Percentiles rank a stretch among this genome's conserved stretches.
Evolutionary conservation across 2,113 vertebrate species (phyloP).

Genomic region (Syrrhaptes paradoxus): DNA sequence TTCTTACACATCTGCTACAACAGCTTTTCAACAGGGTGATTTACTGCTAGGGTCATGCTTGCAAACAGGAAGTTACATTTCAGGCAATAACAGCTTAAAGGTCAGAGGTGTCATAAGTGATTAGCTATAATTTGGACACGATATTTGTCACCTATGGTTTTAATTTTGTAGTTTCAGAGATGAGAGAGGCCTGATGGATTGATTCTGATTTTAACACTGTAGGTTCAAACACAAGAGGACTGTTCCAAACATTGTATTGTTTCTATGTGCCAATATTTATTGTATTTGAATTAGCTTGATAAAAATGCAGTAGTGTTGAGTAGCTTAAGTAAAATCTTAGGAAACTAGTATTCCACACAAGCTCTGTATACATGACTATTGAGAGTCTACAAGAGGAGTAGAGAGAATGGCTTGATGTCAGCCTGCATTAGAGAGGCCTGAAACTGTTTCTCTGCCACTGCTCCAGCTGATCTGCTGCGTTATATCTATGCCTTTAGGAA

Average conservation of each 20-base stretch:
- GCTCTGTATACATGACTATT: not conserved
- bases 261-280: not conserved
- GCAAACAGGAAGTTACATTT: not conserved
- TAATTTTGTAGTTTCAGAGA: not conserved
- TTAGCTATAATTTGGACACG: not conserved
- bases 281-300: not conserved
- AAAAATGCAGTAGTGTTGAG: not conserved
- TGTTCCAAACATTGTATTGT: not conserved
- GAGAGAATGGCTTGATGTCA: not conserved
- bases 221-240: not conserved
- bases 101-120: not conserved
- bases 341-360: not conserved
- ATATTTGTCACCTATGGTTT: not conserved
- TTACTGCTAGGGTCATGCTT: not conserved
- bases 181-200: not conserved
- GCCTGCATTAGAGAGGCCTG: not conserved
- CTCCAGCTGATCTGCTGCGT: not conserved
- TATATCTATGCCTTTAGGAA: not conserved
- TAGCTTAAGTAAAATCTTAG: not conserved
- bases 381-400: not conserved
- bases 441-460: not conserved
- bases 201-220: not conserved
- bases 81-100: not conserved
- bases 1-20: not conserved
- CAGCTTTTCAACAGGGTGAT: not conserved